Evolutionary conservation across 2,888 invertebrate genomes (phyloP), one percentile per base, ranked within the genome.

Genomic region (Ceramica pisi): DNA sequence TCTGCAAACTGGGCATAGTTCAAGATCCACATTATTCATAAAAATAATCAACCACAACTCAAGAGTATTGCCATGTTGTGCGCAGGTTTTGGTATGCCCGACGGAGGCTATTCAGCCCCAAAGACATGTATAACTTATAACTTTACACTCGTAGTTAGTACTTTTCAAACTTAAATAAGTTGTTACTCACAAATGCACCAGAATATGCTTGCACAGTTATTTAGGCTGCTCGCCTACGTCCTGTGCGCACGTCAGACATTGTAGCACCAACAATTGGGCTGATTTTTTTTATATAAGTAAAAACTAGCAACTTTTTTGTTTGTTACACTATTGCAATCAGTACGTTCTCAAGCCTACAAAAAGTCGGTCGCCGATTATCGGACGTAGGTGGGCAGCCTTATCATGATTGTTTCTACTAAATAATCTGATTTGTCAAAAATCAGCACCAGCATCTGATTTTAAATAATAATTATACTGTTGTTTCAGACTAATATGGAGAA

Each of bases 401-500:
- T 19, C 9, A 26, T 38, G 23, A 38, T 26, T 38, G 1, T 55
- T 35, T 55, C 12, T 8, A n/a, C 3, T 14, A 26, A n/a, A 9
- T 6, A 6, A 41, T 21, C 7, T 12, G 7, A 23, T n/a, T 31
- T 16, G 9, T 1, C 8, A 23, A 19, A 26, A 14, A 23, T n/a
- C 16, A 19, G 8, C 46, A 46, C 8, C 6, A 46, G 8, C 46
- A 46, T 19, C 6, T 19, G 16, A 46, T 19, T 0, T 46, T 8
- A 46, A 8, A 46, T 46, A 19, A 46, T 19, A 19, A 19, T 46
- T 12, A 44, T 35, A 9, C 21, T 12, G 7, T 56, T 74, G 26
- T 85, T 85, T 69, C 81, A 84, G 85, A 31, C 51, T n/a, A 38
- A 69, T 35, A 83, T 83, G 82, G 91, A 90, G 21, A 21, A 56